These are phyloP conservation scores for Ptilodon capucinus DNA, from an alignment of 2,888 invertebrate genomes.

Conservation along the genomic window DNA sequence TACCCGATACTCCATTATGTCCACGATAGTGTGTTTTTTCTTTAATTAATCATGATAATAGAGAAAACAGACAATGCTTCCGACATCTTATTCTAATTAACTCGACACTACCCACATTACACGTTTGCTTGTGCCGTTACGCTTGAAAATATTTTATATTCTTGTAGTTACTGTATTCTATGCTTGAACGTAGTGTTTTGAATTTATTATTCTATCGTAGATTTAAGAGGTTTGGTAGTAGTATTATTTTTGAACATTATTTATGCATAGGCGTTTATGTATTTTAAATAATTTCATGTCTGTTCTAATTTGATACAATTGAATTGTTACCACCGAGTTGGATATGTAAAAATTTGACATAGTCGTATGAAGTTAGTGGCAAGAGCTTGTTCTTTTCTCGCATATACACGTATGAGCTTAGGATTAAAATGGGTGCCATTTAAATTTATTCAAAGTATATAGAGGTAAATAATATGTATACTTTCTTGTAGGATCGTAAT, in stretches of 20 bases:
- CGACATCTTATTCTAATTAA: conserved; percentile 2
- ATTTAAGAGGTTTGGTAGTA: conserved; percentile 6
- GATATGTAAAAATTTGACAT: no score
- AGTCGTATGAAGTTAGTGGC: no score
- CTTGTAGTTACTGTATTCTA: conserved; percentile 23
- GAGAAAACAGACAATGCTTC: conserved; percentile 15
- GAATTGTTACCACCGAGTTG: no score
- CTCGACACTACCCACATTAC: conserved; percentile 8
- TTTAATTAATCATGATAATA: background rate
- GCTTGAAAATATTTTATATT: conserved; percentile 39
- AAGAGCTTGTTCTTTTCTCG: no score
- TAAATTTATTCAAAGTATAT: no score
- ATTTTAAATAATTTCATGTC: background rate
- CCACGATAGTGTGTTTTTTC: background rate
- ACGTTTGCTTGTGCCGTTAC: conserved; percentile 44
- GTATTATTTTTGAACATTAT: background rate
- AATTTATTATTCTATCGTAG: conserved; percentile 6
- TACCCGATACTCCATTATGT: no score
- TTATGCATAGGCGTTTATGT: background rate
- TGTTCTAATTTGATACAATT: background rate
- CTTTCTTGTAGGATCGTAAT: no score
- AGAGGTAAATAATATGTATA: background rate
- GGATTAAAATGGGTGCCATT: background rate
- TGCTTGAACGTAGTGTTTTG: conserved; percentile 16
- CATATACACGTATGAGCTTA: no score